phyloP scores from a whole-genome alignment of 1,140 invertebrate species.

The Trichomalopsis sarcophagae region DNA sequence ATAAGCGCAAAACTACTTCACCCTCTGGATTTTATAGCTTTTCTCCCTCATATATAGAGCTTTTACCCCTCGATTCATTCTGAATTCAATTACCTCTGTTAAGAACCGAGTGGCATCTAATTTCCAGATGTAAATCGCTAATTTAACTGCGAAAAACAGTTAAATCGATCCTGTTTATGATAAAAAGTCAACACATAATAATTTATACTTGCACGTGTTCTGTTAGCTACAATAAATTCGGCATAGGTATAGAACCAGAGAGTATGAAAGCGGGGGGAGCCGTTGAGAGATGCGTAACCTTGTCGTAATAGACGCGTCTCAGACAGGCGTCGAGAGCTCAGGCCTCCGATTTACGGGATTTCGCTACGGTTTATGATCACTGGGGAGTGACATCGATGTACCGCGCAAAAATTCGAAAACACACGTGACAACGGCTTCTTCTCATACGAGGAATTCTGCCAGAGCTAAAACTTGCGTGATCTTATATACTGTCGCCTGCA shows the following conservation, averaged over 20 bases:
- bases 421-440: background rate
- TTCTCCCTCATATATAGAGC: background rate
- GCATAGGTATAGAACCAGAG: background rate
- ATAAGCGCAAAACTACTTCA: too few species aligned
- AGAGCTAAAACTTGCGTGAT: background rate
- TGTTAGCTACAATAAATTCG: too few species aligned
- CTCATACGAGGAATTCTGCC: background rate
- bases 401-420: background rate
- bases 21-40: slow-evolving; percentile 28
- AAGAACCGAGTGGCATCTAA: background rate
- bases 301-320: slow-evolving; percentile 11
- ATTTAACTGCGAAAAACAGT: background rate
- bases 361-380: slow-evolving; percentile 15
- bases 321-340: background rate
- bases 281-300: background rate
- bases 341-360: slow-evolving; percentile 17
- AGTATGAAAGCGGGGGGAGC: background rate
- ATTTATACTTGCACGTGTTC: too few species aligned
- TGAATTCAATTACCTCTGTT: slow-evolving; percentile 14
- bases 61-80: slow-evolving; percentile 28
- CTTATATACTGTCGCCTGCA: background rate
- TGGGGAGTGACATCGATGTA: background rate
- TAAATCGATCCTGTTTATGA: too few species aligned
- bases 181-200: too few species aligned
- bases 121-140: slow-evolving; percentile 21